Conservation (phyloP, 2,888 invertebrate species). For the Diplazon laetatorius region DNA sequence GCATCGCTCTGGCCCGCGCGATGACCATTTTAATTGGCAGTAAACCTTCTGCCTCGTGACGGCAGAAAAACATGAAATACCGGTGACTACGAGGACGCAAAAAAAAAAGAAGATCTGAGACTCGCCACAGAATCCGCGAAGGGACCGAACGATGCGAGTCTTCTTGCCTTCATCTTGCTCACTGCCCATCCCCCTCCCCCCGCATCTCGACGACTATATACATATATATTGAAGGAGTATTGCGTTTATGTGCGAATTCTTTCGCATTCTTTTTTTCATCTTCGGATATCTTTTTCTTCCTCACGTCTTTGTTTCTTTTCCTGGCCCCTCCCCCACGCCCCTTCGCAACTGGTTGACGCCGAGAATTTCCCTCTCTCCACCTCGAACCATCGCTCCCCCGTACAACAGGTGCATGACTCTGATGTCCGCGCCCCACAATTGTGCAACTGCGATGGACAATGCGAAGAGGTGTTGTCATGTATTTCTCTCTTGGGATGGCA, state of each 20-base stretch:
- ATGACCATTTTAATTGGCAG: conserved; percentile 78
- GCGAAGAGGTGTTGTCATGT: conserved; percentile 9
- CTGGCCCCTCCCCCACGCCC: background rate
- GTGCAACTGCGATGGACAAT: conserved; percentile 61
- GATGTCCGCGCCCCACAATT: conserved; percentile 72
- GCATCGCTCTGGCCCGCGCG: conserved; percentile 62
- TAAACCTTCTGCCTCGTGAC: conserved; percentile 76
- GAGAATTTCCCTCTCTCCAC: too few species aligned
- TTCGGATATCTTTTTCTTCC: background rate
- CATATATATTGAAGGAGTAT: conserved; percentile 12
- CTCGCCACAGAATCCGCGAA: conserved; percentile 35
- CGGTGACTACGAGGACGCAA: conserved; percentile 70
- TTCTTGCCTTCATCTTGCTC: conserved; percentile 3
- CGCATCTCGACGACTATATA: background rate
- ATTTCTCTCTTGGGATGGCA: too few species aligned
- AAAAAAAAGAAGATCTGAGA: too few species aligned
- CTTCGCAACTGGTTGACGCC: too few species aligned
- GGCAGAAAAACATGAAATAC: conserved; percentile 78
- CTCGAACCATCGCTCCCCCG: conserved; percentile 38
- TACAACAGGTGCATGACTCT: conserved; percentile 77
- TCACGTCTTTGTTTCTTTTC: conserved; percentile 21
- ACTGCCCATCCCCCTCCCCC: too few species aligned
- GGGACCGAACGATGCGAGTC: background rate
- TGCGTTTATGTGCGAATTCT: conserved; percentile 50
- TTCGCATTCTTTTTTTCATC: conserved; percentile 2